Percentiles rank a stretch among this genome's conserved stretches.
Conservation (phyloP, 2,888 invertebrate genomes). For the Megalurothrips usitatus region DNA sequence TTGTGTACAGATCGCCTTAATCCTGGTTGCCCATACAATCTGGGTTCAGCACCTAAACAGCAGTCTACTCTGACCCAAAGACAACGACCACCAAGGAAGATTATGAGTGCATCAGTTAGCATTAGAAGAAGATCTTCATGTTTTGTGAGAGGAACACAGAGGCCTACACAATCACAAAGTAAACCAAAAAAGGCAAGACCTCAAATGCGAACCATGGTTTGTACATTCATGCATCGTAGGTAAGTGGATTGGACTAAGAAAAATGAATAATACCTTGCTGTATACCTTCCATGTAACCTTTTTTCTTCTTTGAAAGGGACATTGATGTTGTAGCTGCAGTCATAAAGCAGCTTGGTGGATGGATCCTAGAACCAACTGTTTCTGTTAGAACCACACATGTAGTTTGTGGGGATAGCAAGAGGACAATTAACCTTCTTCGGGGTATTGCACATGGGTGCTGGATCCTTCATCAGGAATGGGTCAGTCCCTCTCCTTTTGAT, state of each 20-base stretch:
- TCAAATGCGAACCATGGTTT: background rate
- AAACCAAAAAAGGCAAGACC: background rate
- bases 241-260: background rate
- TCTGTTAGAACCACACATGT: background rate
- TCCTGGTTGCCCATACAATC: background rate
- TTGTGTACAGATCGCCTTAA: background rate
- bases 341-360: background rate
- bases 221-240: conserved; percentile 15
- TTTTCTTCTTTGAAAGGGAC: background rate
- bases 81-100: background rate
- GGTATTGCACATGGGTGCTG: conserved; percentile 1
- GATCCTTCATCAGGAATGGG: conserved; percentile 11
- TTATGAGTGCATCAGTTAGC: background rate
- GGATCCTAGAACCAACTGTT: background rate
- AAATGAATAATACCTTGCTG: background rate
- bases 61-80: background rate
- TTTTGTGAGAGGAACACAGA: background rate
- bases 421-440: background rate
- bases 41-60: background rate
- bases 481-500: background rate
- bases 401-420: background rate
- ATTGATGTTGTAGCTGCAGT: conserved; percentile 11
- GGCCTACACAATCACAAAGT: background rate
- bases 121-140: background rate
- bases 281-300: background rate